Evolutionary conservation across 2,797 vertebrate species (phyloP), one percentile per base, ranked within the genome.

Genomic region (Takifugu rubripes): DNA sequence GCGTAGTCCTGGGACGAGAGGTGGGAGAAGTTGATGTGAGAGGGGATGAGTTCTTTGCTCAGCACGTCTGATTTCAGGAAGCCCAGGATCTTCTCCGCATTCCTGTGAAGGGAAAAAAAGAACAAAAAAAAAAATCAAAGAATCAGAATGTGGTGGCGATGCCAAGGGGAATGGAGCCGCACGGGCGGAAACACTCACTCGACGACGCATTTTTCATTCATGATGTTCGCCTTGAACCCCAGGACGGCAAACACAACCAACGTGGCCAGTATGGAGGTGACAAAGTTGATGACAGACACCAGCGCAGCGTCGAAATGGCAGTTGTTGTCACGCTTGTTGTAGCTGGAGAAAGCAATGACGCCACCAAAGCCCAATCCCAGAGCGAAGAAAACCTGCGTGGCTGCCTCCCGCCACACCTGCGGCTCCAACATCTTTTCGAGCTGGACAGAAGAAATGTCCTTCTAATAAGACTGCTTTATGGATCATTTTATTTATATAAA

Each of bases 271-370:
- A 99, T 93, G 0, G 97, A 99, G 0, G 97, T 99, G 52, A 98
- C 88, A 65, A 99, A 99, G 82, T 99, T 99, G 82, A 99, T 98
- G 81, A 94, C 63, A 75, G 96, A 96, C 66, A 99, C 97, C 0
- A 99, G 90, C 0, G 93, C 87, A 0, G 97, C 97, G 0, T 99
- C 97, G 0, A 99, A 99, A 81, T 99, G 97, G 77, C 97, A 99
- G 90, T 99, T 99, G 87, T 99, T 99, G 89, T 98, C 95, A 59
- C 94, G 93, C 69, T 99, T 99, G 88, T 99, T 99, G 92, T 98
- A 99, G 87, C 95, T 98, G 78, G 97, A 98, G 87, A 99, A 98
- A 50, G 97, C 97, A 0, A 99, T 99, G 84, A 99, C 97, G 0
- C 97, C 97, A 3, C 97, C 97, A 0, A 99, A 99, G 40, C 97